These are phyloP conservation scores for Pseudococcus longispinus DNA, from an alignment of 2,888 invertebrate species.

Conservation along the genomic window DNA sequence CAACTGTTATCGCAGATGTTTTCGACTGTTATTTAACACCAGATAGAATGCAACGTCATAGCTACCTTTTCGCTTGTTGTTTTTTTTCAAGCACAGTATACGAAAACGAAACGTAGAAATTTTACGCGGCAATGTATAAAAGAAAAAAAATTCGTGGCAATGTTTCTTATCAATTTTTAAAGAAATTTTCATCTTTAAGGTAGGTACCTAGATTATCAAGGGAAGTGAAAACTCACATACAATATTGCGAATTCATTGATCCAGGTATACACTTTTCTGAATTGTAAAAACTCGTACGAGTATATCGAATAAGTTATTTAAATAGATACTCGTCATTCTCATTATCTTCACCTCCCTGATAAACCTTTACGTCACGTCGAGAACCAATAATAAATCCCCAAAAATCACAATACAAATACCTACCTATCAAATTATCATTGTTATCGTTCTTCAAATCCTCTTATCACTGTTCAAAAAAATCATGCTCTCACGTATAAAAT, in stretches of 20 bases:
- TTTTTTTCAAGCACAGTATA: background rate
- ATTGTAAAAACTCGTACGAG: no score
- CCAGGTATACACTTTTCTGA: no score
- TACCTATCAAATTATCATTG: background rate
- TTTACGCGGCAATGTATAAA: background rate
- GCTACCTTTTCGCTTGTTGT: background rate
- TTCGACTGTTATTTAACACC: constrained; percentile 28
- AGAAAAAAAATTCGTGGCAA: background rate
- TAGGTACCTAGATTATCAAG: no score
- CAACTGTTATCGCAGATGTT: constrained; percentile 45
- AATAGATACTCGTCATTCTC: background rate
- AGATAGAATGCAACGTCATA: constrained; percentile 5
- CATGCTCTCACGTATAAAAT: background rate
- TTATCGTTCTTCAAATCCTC: background rate
- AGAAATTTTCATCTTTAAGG: background rate
- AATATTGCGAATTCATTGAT: no score
- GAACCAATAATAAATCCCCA: background rate
- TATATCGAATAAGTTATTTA: background rate
- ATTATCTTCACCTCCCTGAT: background rate
- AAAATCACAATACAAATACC: background rate
- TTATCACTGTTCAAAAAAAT: background rate
- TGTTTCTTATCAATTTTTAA: background rate
- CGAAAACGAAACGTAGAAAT: background rate
- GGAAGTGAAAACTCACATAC: no score
- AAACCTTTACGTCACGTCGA: background rate